A percentile compares a stretch with the other conserved stretches of the same genome.
Evolutionary conservation across 2,797 vertebrate genomes (phyloP).

Genomic region (Cirrhinus molitorella): DNA sequence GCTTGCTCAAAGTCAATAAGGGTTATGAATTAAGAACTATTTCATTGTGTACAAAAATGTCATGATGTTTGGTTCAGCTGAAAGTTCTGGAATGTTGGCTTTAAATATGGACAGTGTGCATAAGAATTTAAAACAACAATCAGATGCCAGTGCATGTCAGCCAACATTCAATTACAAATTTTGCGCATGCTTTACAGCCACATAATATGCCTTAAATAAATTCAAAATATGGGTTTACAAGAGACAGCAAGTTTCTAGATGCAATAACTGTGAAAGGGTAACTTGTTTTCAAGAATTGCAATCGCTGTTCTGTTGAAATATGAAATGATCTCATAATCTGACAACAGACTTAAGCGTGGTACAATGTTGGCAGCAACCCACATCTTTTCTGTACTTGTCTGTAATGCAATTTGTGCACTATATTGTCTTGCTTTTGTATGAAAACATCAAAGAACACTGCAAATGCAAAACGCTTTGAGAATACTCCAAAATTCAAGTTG

Average conservation of each 20-base stretch:
- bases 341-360: neutral
- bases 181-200: neutral
- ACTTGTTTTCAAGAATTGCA: neutral
- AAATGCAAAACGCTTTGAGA: neutral
- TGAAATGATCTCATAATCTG: neutral
- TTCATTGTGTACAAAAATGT: neutral
- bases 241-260: neutral
- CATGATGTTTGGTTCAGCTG: neutral
- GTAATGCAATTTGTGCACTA: neutral
- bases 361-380: slow-evolving; percentile 20
- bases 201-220: neutral
- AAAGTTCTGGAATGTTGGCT: neutral
- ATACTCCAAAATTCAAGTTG: neutral
- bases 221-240: neutral
- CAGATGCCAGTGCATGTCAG: neutral
- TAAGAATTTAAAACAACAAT: neutral
- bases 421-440: neutral
- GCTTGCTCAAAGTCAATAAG: neutral
- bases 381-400: neutral
- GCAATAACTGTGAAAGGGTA: neutral
- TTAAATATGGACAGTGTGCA: neutral
- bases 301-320: neutral
- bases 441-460: neutral
- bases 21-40: neutral
- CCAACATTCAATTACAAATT: neutral